These are phyloP conservation scores for Dendrocincla tyrannina DNA, from an alignment of 2,797 vertebrate genomes.

Conservation along the genomic window DNA sequence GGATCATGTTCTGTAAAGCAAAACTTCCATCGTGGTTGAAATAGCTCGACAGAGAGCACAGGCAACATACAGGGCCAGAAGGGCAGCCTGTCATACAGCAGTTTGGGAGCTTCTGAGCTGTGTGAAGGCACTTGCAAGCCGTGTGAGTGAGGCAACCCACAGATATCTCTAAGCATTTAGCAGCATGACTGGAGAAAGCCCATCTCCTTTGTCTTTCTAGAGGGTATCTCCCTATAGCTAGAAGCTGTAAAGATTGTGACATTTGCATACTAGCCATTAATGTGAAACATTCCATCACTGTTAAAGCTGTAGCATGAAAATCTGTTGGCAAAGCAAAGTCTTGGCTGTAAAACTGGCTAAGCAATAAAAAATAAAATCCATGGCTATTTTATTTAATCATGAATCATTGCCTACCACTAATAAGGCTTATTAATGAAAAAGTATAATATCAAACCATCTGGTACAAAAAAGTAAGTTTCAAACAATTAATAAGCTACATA, in stretches of 20 bases:
- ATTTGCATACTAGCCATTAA: not conserved
- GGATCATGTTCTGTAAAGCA: not conserved
- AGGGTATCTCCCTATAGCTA: not conserved
- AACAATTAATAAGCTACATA: constrained; percentile 1
- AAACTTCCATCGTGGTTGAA: not conserved
- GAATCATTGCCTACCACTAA: not conserved
- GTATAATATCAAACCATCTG: not conserved
- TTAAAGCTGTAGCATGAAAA: not conserved
- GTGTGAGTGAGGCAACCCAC: not conserved
- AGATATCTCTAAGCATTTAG: not conserved
- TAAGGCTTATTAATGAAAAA: not conserved
- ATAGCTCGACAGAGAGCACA: not conserved
- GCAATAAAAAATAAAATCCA: not conserved
- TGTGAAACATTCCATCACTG: not conserved
- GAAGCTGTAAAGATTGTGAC: not conserved
- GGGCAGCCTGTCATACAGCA: not conserved
- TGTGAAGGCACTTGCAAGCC: not conserved
- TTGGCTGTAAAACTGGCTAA: not conserved
- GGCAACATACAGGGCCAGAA: not conserved
- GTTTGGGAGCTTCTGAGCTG: not conserved
- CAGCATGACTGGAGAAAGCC: not conserved
- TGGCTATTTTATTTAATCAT: not conserved
- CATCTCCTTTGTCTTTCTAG: not conserved
- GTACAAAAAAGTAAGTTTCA: not conserved
- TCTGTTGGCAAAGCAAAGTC: not conserved